A percentile compares a stretch with the other conserved stretches of the same genome.
phyloP scores from a whole-genome alignment of 1,140 invertebrate genomes.

The Eubasilissa regina region DNA sequence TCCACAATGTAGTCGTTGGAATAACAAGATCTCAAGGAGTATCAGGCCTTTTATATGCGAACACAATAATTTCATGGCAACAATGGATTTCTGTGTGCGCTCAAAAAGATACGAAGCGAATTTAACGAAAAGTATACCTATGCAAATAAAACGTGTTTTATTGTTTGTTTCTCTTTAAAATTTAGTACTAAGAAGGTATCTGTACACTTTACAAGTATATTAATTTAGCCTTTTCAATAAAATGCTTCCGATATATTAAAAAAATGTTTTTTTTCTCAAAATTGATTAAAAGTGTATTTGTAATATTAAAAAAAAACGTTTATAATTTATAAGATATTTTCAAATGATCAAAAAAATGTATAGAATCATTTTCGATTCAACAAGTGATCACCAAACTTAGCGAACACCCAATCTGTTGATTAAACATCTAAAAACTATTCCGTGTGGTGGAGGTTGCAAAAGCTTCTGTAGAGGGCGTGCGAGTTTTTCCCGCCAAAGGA shows the following conservation, averaged over 20 bases:
- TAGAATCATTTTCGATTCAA: not conserved
- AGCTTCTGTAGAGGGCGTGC: conserved; percentile 22
- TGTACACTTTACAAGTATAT: too few relatives aligned
- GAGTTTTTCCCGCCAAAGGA: conserved; percentile 46
- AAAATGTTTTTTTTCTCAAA: too few relatives aligned
- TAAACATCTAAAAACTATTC: conserved; percentile 1
- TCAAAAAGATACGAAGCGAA: conserved; percentile 42
- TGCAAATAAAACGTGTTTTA: conserved; percentile 21
- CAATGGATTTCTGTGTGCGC: conserved; percentile 40
- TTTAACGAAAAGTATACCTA: conserved; percentile 18
- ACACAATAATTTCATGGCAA: conserved; percentile 42
- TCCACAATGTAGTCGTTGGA: conserved; percentile 40
- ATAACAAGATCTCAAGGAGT: conserved; percentile 43
- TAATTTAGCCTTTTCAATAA: too few relatives aligned
- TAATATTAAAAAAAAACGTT: too few relatives aligned
- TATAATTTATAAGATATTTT: too few relatives aligned
- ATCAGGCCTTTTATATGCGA: conserved; percentile 44
- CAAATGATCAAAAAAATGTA: too few relatives aligned
- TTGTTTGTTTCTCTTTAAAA: too few relatives aligned
- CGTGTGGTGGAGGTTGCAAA: conserved; percentile 15
- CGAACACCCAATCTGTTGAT: conserved; percentile 43
- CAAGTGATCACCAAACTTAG: not conserved
- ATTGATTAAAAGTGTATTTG: too few relatives aligned
- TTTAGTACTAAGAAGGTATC: too few relatives aligned
- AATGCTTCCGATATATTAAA: too few relatives aligned